These are phyloP conservation scores for Distichodus sexfasciatus DNA, from an alignment of 2,797 vertebrate genomes.

Conservation along the genomic window DNA sequence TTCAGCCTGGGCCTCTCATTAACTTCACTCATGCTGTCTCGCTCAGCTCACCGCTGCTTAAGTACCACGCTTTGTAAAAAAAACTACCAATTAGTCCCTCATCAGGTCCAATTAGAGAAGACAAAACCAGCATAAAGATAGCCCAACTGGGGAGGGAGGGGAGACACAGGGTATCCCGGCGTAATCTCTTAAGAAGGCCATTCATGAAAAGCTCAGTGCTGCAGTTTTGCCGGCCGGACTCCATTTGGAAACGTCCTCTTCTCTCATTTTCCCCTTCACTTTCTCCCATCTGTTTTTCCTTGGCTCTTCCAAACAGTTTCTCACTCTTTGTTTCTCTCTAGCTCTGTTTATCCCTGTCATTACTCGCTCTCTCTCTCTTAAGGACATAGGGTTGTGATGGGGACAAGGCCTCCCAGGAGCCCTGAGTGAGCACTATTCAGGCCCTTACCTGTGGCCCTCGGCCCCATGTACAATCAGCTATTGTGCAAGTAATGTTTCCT, in stretches of 20 bases:
- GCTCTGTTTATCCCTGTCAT: background rate
- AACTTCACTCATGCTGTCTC: slow-evolving; percentile 92
- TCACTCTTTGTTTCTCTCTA: slow-evolving; percentile 24
- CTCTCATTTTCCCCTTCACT: slow-evolving; percentile 43
- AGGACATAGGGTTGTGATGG: slow-evolving; percentile 84
- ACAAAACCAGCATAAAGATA: slow-evolving; percentile 98
- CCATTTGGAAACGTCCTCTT: too few species aligned
- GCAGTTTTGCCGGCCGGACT: too few species aligned
- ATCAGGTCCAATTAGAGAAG: slow-evolving; percentile 99
- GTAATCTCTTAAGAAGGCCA: slow-evolving; percentile 88
- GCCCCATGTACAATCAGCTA: slow-evolving; percentile 87
- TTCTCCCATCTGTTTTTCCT: too few species aligned
- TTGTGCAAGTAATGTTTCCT: slow-evolving; percentile 88
- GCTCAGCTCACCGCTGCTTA: slow-evolving; percentile 82
- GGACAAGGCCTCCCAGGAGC: slow-evolving; percentile 87
- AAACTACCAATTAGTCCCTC: slow-evolving; percentile 99
- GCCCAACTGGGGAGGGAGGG: slow-evolving; percentile 80
- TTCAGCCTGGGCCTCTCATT: slow-evolving; percentile 90
- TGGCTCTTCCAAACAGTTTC: too few species aligned
- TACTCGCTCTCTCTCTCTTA: slow-evolving; percentile 41
- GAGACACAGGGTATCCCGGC: slow-evolving; percentile 71
- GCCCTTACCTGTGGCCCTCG: slow-evolving; percentile 90
- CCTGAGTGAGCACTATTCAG: slow-evolving; percentile 87
- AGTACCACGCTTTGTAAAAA: slow-evolving; percentile 83
- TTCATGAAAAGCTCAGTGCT: slow-evolving; percentile 73